Conservation (phyloP, 2,113 vertebrate species). For the Psephotus haematonotus region DNA sequence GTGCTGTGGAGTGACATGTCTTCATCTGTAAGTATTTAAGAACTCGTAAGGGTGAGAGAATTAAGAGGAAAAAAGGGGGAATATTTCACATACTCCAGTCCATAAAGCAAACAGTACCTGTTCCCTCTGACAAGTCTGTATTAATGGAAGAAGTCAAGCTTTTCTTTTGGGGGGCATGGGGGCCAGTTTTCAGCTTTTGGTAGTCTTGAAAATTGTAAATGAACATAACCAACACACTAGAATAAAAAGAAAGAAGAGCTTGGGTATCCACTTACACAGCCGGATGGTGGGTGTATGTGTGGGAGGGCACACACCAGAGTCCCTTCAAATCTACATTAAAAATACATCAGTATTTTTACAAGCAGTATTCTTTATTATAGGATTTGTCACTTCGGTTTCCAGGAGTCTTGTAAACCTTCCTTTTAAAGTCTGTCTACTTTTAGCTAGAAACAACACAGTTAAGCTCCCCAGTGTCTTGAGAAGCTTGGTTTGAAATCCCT, state of each 20-base stretch:
- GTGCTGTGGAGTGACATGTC: background rate
- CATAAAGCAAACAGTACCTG: background rate
- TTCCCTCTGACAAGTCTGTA: background rate
- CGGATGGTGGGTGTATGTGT: background rate
- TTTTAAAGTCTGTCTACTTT: background rate
- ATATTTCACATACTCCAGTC: background rate
- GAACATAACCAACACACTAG: background rate
- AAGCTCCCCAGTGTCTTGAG: background rate
- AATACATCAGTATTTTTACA: constrained; percentile 6
- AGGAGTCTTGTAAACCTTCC: background rate
- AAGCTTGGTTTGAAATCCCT: background rate
- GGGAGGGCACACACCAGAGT: background rate
- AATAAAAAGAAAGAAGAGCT: background rate
- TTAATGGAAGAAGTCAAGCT: background rate
- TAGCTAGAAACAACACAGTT: background rate
- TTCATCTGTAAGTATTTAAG: background rate
- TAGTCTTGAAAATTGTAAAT: background rate
- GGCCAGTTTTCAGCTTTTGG: background rate
- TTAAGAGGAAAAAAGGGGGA: background rate
- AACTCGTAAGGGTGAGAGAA: background rate
- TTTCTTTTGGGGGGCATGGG: background rate
- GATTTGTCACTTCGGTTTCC: background rate
- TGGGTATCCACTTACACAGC: background rate
- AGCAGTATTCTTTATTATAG: background rate
- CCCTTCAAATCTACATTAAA: background rate